Percentiles rank a stretch among this genome's conserved stretches.
These are phyloP conservation scores for Progne subis DNA, from an alignment of 2,113 vertebrate species.

Conservation along the genomic window DNA sequence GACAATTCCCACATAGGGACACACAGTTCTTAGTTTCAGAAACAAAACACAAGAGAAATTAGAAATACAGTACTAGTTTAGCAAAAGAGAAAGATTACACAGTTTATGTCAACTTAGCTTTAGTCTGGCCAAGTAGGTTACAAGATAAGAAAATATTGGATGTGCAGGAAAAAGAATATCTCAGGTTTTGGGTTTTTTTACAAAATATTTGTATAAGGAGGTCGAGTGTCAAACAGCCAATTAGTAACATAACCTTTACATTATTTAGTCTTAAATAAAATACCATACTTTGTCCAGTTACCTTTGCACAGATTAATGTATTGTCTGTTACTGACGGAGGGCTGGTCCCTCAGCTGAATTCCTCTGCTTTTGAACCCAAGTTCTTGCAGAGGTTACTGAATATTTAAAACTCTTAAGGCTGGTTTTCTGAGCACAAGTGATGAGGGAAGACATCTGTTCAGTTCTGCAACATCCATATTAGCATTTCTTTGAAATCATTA, in stretches of 20 bases:
- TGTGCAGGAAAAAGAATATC: not conserved
- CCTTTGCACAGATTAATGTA: not conserved
- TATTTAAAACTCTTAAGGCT: not conserved
- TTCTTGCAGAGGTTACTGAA: not conserved
- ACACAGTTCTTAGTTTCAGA: not conserved
- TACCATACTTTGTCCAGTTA: not conserved
- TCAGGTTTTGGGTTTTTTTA: accelerated
- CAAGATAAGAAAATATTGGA: not conserved
- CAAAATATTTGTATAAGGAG: not conserved
- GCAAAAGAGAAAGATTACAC: not conserved
- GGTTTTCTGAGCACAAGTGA: not conserved
- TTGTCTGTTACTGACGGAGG: not conserved
- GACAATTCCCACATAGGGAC: not conserved
- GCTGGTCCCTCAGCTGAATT: not conserved
- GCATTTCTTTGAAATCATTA: not conserved
- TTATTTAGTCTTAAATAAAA: not conserved
- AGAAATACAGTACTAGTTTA: not conserved
- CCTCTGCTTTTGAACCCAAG: not conserved
- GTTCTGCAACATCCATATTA: not conserved
- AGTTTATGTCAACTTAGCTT: not conserved
- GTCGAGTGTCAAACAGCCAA: not conserved
- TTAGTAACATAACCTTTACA: not conserved
- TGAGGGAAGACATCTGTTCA: not conserved
- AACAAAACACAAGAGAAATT: not conserved
- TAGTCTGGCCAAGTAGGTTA: not conserved